phyloP scores from a whole-genome alignment of 2,797 vertebrate species.

The Alfaro cultratus region DNA sequence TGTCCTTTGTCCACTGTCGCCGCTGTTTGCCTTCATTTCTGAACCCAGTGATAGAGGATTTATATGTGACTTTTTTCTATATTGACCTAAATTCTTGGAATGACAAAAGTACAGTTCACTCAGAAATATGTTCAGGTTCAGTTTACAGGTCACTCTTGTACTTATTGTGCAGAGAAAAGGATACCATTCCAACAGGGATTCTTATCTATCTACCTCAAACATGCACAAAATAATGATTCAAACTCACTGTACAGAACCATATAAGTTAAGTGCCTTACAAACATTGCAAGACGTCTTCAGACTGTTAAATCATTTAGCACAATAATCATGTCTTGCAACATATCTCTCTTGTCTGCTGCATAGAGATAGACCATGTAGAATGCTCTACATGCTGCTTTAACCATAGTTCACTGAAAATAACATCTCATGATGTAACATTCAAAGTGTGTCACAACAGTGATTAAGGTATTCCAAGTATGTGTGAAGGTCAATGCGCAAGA shows the following conservation, averaged over 20 bases:
- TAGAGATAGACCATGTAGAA: not conserved
- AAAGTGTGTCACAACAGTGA: not conserved
- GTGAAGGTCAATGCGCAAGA: not conserved
- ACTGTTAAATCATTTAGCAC: not conserved
- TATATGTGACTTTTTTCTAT: not conserved
- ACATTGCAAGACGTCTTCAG: not conserved
- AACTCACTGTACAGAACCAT: not conserved
- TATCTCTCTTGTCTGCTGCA: not conserved
- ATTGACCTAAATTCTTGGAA: constrained; percentile 16
- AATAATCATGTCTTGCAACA: not conserved
- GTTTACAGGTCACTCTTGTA: not conserved
- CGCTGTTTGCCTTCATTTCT: not conserved
- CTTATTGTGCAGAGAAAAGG: not conserved
- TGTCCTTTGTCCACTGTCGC: not conserved
- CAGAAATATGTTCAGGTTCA: not conserved
- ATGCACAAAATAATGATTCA: not conserved
- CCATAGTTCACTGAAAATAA: not conserved
- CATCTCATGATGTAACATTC: not conserved
- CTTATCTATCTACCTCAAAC: not conserved
- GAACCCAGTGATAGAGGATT: not conserved
- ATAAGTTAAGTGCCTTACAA: not conserved
- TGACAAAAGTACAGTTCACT: not conserved
- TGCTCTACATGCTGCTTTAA: not conserved
- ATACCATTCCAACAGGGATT: not conserved
- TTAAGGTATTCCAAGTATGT: not conserved